Percentiles rank a stretch among this genome's conserved stretches.
Evolutionary conservation across 2,888 invertebrate genomes (phyloP).

Genomic region (Drosophila aldrichi): DNA sequence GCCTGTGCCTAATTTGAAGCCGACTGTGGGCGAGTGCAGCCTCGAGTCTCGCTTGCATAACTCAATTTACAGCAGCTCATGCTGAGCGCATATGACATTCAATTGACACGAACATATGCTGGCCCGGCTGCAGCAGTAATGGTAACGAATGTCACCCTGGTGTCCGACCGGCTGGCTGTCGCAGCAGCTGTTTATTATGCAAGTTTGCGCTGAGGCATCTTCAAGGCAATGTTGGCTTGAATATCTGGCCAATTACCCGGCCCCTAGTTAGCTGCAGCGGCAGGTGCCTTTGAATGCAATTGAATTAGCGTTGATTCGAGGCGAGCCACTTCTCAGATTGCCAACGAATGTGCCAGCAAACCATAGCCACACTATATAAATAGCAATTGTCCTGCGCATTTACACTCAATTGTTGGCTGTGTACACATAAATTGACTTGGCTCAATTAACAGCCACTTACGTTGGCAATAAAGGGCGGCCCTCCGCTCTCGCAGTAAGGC

Average conservation of each 20-base stretch:
- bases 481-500: background rate
- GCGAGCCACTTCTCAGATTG: conserved; percentile 20
- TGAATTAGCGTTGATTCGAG: conserved; percentile 66
- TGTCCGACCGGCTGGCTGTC: background rate
- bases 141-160: conserved; percentile 40
- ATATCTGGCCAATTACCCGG: conserved; percentile 49
- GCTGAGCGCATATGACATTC: conserved; percentile 41
- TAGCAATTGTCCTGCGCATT: conserved; percentile 60
- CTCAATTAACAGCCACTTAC: conserved; percentile 55
- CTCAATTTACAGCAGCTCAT: conserved; percentile 67
- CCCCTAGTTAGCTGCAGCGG: conserved; percentile 14
- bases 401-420: conserved; percentile 56
- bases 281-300: conserved; percentile 70
- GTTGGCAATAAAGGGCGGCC: conserved; percentile 33
- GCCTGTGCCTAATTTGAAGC: conserved; percentile 44
- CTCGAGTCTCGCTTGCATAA: conserved; percentile 54
- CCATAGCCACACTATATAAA: conserved; percentile 44
- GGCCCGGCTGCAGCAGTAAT: conserved; percentile 29
- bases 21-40: conserved; percentile 52
- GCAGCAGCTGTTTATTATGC: conserved; percentile 47
- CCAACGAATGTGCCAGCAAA: background rate
- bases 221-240: conserved; percentile 39
- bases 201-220: conserved; percentile 6
- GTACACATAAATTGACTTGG: conserved; percentile 45
- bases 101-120: conserved; percentile 70